Conservation (phyloP, 2,797 vertebrate species). For the Dermochelys coriacea region DNA sequence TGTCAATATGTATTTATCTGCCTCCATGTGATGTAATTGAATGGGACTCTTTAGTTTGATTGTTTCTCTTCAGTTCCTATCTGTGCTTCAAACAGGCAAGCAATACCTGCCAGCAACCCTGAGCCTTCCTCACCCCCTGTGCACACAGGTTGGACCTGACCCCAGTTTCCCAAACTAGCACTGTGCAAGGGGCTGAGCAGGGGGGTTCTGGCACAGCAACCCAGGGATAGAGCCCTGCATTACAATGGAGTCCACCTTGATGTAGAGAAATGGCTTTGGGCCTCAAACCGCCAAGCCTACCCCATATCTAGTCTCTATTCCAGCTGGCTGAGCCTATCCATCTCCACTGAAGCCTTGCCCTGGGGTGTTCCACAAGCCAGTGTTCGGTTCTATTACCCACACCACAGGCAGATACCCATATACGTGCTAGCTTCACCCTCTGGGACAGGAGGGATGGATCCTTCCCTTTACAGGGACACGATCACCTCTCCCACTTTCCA, state of each 20-base stretch:
- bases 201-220: neutral
- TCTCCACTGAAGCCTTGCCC: too few species aligned
- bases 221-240: too few species aligned
- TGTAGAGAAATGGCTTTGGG: neutral
- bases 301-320: neutral
- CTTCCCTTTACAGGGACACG: neutral
- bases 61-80: too few species aligned
- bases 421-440: neutral
- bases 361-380: too few species aligned
- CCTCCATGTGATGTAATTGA: too few species aligned
- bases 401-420: neutral
- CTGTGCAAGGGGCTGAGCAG: too few species aligned
- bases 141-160: too few species aligned
- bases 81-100: neutral
- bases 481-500: neutral
- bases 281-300: neutral
- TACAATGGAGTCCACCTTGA: neutral
- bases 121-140: too few species aligned
- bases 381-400: neutral
- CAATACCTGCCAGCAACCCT: too few species aligned
- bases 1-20: too few species aligned
- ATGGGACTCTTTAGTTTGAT: too few species aligned
- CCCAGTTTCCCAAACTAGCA: neutral
- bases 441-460: neutral
- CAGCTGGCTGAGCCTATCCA: neutral